Evolutionary conservation across 1,140 invertebrate genomes (phyloP), one percentile per base, ranked within the genome.

Genomic region (Paracyclopina nana): DNA sequence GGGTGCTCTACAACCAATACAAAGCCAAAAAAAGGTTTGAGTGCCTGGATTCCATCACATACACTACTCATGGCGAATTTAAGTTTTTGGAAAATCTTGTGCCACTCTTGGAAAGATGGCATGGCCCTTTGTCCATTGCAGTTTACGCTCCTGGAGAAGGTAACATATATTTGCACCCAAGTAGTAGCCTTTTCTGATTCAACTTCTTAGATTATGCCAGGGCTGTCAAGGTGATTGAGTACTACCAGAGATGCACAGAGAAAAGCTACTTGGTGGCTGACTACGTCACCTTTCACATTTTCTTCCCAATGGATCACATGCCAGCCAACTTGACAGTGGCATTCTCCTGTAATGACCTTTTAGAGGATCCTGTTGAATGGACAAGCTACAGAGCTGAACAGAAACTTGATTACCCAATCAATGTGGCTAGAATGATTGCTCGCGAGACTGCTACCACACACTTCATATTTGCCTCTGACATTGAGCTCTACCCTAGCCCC

Each of bases 21-120:
- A n/a, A n/a, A 8, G 70, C 70, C 53, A 53, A 55, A 3, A 52
- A 61, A 24, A 53, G 56, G 34, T 67, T 66, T 57, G 54, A 59
- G 18, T 87, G 82, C 61, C 79, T 82, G 63, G 82, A 86, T 62
- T 78, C 74, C 53, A 72, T 92, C 29, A 92, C 87, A 0, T 87
- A 90, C 59, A 88, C 85, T 0, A 91, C 86, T 6, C 86, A 91
- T 62, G 83, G 80, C 1, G 83, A 86, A 59, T 86, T 77, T 61
- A 85, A 84, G 46, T 88, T 87, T 65, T 70, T 91, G 56, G 82
- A 88, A 61, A 90, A 92, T 66, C 68, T 88, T 43, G 74, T 78
- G 60, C 81, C 82, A 28, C 65, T 91, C 56, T 65, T 86, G 55
- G 75, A 84, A 27, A 59, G 62, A 9, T 77, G 74, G 74, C 62